A percentile compares a stretch with the other conserved stretches of the same genome.
Evolutionary conservation across 2,797 vertebrate species (phyloP).

Genomic region (Danio tinwini): DNA sequence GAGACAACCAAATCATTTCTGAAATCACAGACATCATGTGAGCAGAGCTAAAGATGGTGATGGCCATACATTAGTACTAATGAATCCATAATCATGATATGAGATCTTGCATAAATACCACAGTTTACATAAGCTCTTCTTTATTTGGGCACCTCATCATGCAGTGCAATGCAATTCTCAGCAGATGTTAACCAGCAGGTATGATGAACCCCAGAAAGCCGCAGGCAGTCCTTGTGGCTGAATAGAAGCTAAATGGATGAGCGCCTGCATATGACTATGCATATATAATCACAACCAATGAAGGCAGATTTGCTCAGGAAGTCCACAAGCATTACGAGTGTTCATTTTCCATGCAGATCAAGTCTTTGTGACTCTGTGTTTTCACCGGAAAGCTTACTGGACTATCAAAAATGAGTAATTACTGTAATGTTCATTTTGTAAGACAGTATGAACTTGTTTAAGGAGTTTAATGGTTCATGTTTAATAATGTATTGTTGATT

Average conservation of each 20-base stretch:
- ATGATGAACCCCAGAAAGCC: neutral
- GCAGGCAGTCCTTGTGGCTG: neutral
- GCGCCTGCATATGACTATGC: neutral
- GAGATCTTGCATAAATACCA: neutral
- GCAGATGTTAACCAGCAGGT: constrained; percentile 23
- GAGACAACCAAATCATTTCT: no score
- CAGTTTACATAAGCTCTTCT: neutral
- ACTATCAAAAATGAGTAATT: neutral
- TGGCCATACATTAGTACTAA: neutral
- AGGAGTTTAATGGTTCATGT: neutral
- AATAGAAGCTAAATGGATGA: constrained; percentile 12
- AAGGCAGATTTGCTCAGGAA: neutral
- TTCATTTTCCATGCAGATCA: constrained; percentile 8
- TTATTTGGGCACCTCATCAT: constrained; percentile 12
- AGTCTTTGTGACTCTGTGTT: neutral
- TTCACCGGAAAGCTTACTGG: neutral
- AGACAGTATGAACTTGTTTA: neutral
- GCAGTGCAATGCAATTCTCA: constrained; percentile 14
- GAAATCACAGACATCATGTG: no score
- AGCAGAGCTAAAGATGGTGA: no score
- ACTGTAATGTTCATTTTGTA: no score
- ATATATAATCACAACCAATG: neutral
- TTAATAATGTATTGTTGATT: neutral
- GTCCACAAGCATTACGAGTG: neutral
- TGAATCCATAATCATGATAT: neutral